Conservation (phyloP, 2,113 vertebrate genomes). For the Chaetorhynchus papuensis region DNA sequence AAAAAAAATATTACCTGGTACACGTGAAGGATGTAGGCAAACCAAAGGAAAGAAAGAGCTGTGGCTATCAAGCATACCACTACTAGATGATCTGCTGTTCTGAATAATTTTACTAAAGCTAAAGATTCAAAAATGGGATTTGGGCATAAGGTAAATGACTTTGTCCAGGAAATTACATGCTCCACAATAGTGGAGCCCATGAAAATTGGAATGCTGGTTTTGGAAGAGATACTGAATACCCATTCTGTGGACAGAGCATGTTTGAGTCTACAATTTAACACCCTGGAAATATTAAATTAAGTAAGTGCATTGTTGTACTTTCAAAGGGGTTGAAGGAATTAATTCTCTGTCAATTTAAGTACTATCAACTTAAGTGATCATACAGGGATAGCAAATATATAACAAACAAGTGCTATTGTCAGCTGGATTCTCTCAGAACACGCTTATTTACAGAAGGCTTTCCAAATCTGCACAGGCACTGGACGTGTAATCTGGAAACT, state of each 20-base stretch:
- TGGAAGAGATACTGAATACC: not conserved
- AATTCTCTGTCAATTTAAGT: not conserved
- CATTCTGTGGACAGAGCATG: not conserved
- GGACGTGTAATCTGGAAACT: not conserved
- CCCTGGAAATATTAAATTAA: not conserved
- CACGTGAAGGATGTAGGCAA: not conserved
- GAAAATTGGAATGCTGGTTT: not conserved
- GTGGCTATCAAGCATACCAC: not conserved
- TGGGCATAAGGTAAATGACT: not conserved
- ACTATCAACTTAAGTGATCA: not conserved
- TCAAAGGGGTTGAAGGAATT: not conserved
- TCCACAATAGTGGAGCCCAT: not conserved
- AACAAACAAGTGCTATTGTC: not conserved
- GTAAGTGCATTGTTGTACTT: not conserved
- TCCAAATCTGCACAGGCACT: not conserved
- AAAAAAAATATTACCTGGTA: not conserved
- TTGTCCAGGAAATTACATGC: not conserved
- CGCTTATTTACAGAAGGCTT: not conserved
- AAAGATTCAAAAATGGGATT: not conserved
- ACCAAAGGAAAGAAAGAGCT: not conserved
- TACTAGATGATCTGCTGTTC: not conserved
- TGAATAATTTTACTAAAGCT: not conserved
- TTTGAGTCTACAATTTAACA: not conserved
- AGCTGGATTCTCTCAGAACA: not conserved
- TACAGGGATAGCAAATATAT: not conserved